Base-by-base conservation (phyloP, 2,797 vertebrate species). In the Leucoraja ocellata region DNA sequence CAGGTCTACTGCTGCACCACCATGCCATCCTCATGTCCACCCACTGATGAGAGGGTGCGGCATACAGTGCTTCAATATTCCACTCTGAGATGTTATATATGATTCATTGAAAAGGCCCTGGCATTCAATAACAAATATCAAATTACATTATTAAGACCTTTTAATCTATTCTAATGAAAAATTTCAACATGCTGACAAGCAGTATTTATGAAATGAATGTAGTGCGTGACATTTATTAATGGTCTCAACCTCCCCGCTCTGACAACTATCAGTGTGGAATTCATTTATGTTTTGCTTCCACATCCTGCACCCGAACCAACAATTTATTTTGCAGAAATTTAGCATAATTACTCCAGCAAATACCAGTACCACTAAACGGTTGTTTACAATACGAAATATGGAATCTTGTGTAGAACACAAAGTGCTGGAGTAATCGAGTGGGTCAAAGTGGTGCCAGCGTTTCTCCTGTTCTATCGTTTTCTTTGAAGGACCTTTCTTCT, bases 141-240 rank as follows among this genome's bases (percentile, higher is more conserved):
- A 68, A 63, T 68, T 88, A 65, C 84, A 88, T 88, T 32, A 88
- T 88, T 88, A 68, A 68, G 84, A 88, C 61, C 16, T 88, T 88
- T 68, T 68, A 88, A 68, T 88, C 84, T 88, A 68, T 68, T 88
- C 83, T 88, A 88, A 88, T 88, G 61, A 88, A 88, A 88, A 9
- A 32, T 36, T 68, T 88, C 63, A 88, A 36, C 25, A 16, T 68
- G n/a, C 61, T 88, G 84, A 88, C 84, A 88, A 68, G 61, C 61
- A 36, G 80, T 25, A 61, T 58, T 83, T 83, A 61, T 83, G 63
- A 88, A 88, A 88, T 68, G 84, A 68, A 88, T 32, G n/a, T 68
- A 65, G 28, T 88, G n/a, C 18, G 36, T 88, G n/a, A 65, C 84
- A 88, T 68, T 63, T 32, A 88, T 68, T 88, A 88, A 68, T 88